Evolutionary conservation across 2,888 invertebrate species (phyloP).

Genomic region (Silvanus unidentatus): DNA sequence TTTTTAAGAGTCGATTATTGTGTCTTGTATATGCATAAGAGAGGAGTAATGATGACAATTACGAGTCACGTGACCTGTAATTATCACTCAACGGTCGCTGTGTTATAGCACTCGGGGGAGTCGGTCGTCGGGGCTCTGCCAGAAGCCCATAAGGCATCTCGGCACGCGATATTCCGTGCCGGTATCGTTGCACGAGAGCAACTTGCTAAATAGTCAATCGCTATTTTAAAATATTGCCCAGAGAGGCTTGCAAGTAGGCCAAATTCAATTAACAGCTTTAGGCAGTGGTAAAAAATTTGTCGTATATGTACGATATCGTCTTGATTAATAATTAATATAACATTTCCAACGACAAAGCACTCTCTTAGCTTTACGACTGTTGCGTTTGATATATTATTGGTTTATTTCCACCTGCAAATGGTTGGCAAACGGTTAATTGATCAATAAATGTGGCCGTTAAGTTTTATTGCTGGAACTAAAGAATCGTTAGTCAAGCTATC

Average conservation of each 20-base stretch:
- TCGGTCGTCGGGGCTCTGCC: slow-evolving; percentile 18
- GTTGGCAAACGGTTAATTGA: slow-evolving; percentile 22
- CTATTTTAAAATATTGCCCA: slow-evolving; percentile 5
- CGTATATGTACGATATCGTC: too few species aligned
- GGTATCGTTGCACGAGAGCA: slow-evolving; percentile 13
- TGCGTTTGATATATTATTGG: slow-evolving; percentile 4
- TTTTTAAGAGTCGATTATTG: too few species aligned
- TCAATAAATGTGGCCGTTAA: slow-evolving; percentile 27
- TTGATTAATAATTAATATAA: too few species aligned
- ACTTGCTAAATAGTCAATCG: slow-evolving; percentile 26
- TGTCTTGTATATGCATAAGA: too few species aligned
- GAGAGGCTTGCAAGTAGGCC: too few species aligned
- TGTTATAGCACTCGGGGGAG: slow-evolving; percentile 32
- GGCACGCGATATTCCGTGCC: slow-evolving; percentile 33
- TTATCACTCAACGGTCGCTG: slow-evolving; percentile 43
- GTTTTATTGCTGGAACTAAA: slow-evolving; percentile 27
- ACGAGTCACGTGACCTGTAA: slow-evolving; percentile 45
- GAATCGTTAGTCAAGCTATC: slow-evolving; percentile 31
- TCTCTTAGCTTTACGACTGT: slow-evolving; percentile 3
- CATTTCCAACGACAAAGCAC: too few species aligned
- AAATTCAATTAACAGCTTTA: too few species aligned
- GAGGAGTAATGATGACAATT: slow-evolving; percentile 41
- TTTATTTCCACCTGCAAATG: slow-evolving; percentile 1
- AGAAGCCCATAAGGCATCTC: slow-evolving; percentile 19
- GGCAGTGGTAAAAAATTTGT: too few species aligned